Conservation (phyloP, 2,113 vertebrate genomes). For the Ciconia boyciana region DNA sequence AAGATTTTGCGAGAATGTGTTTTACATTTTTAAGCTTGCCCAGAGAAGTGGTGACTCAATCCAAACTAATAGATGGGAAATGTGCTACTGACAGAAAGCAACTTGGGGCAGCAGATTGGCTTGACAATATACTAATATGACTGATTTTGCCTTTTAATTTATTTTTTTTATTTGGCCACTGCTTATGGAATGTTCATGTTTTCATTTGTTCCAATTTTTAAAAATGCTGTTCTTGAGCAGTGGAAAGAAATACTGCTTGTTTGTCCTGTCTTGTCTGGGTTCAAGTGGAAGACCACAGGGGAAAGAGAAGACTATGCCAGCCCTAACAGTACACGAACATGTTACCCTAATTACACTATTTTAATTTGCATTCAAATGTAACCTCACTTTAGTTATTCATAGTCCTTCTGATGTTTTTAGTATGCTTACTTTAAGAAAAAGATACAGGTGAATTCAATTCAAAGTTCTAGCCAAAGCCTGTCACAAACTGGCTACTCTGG, state of each 20-base stretch:
- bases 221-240: neutral
- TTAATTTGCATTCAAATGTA: neutral
- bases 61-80: neutral
- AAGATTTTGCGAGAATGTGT: neutral
- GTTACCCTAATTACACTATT: neutral
- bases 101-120: neutral
- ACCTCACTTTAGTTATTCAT: neutral
- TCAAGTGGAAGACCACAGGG: neutral
- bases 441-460: neutral
- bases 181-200: neutral
- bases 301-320: neutral
- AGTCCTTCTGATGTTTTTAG: neutral
- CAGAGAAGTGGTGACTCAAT: neutral
- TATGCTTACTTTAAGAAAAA: neutral
- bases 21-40: neutral
- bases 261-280: neutral
- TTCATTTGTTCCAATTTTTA: neutral
- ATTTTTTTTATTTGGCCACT: neutral
- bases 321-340: neutral
- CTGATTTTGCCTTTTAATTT: too few species aligned
- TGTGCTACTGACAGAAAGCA: neutral
- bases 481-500: neutral
- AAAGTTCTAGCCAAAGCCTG: neutral
- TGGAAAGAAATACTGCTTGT: neutral
- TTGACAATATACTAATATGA: neutral